These are phyloP conservation scores for Branchipolynoe longqiensis DNA, from an alignment of 2,888 invertebrate species.

Conservation along the genomic window DNA sequence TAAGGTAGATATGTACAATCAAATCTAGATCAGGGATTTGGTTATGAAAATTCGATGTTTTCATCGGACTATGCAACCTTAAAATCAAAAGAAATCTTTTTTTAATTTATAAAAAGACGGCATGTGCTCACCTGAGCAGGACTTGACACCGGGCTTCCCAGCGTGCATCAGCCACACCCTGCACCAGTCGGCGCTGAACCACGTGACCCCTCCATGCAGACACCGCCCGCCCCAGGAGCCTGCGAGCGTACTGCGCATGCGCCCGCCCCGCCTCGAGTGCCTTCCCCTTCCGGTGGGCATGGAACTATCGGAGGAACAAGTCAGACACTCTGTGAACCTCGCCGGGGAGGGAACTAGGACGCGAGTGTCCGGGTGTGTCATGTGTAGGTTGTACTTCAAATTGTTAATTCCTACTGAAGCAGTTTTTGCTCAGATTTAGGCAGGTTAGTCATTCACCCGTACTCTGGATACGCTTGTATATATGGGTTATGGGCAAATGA, in stretches of 20 bases:
- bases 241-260: neutral
- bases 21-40: too few relatives aligned
- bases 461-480: too few relatives aligned
- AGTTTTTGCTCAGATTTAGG: too few relatives aligned
- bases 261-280: neutral
- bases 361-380: neutral
- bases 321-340: neutral
- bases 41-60: too few relatives aligned
- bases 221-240: neutral
- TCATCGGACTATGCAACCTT: too few relatives aligned
- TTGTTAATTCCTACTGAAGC: too few relatives aligned
- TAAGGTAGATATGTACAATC: too few relatives aligned
- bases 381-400: too few relatives aligned
- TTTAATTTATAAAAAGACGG: too few relatives aligned
- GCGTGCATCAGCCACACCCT: slow-evolving; percentile 10
- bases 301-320: neutral
- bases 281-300: neutral
- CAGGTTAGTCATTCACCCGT: too few relatives aligned
- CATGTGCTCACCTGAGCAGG: neutral
- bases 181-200: neutral
- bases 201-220: slow-evolving; percentile 29
- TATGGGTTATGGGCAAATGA: too few relatives aligned
- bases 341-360: neutral
- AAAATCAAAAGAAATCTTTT: too few relatives aligned
- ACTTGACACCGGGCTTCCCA: slow-evolving; percentile 19